Conservation (phyloP, 2,797 vertebrate species). For the Pseudochirops cupreus region DNA sequence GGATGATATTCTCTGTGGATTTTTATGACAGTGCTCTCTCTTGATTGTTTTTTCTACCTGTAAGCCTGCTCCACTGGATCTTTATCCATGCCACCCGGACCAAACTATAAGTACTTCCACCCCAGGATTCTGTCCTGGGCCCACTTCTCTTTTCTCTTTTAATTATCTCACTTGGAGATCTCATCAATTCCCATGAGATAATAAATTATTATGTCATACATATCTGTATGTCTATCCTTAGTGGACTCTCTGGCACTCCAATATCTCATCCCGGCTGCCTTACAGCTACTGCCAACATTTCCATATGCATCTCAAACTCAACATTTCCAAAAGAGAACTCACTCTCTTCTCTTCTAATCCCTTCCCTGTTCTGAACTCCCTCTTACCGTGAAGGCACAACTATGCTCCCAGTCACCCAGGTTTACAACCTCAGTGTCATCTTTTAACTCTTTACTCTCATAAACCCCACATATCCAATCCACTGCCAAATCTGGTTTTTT, state of each 20-base stretch:
- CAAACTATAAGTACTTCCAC: not conserved
- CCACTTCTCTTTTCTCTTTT: not conserved
- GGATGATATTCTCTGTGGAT: not conserved
- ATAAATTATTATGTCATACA: not conserved
- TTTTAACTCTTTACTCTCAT: too few relatives aligned
- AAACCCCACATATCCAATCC: too few relatives aligned
- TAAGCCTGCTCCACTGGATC: not conserved
- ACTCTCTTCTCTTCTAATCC: not conserved
- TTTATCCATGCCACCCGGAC: not conserved
- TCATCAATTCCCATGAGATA: not conserved
- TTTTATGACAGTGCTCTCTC: not conserved
- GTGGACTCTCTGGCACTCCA: not conserved
- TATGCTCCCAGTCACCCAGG: not conserved
- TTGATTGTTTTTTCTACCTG: not conserved
- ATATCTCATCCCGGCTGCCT: not conserved
- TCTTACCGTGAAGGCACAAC: not conserved
- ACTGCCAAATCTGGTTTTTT: too few relatives aligned
- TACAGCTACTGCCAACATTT: not conserved
- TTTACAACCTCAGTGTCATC: not conserved
- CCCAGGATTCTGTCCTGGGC: not conserved
- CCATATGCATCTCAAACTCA: not conserved
- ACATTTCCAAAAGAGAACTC: not conserved
- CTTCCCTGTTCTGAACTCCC: not conserved
- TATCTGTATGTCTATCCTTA: not conserved
- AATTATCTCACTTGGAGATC: not conserved